A percentile compares a stretch with the other conserved stretches of the same genome.
Conservation (phyloP, 2,888 invertebrate genomes). For the Aplocera efformata region DNA sequence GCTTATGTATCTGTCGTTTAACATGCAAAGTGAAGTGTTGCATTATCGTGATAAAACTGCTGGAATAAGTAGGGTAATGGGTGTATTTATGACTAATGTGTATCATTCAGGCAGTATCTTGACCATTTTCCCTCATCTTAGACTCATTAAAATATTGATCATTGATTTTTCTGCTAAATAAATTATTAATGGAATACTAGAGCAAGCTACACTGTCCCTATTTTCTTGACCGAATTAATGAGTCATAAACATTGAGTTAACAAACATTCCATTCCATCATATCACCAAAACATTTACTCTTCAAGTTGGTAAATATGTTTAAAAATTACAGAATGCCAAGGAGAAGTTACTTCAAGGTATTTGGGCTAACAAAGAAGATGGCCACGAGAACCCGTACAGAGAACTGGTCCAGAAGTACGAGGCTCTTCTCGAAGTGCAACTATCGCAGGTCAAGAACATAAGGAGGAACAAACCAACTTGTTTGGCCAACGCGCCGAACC, state of each 20-base stretch:
- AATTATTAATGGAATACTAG: slow-evolving; percentile 3
- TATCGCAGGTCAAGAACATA: slow-evolving; percentile 80
- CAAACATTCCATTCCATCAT: slow-evolving; percentile 15
- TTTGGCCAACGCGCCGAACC: slow-evolving; percentile 49
- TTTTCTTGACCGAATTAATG: slow-evolving; percentile 12
- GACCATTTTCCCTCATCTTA: slow-evolving; percentile 9
- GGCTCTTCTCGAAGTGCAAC: slow-evolving; percentile 88
- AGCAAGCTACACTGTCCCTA: slow-evolving; percentile 7
- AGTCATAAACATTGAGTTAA: slow-evolving; percentile 18
- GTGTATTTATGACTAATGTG: slow-evolving; percentile 69
- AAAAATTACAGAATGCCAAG: slow-evolving; percentile 66
- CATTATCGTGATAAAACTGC: slow-evolving; percentile 24
- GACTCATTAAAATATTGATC: slow-evolving; percentile 10
- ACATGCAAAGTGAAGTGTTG: slow-evolving; percentile 28
- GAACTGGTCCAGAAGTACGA: slow-evolving; percentile 92
- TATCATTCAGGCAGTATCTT: slow-evolving; percentile 16
- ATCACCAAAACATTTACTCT: not conserved
- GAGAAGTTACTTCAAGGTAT: slow-evolving; percentile 75
- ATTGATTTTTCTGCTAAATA: slow-evolving; percentile 9
- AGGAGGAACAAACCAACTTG: slow-evolving; percentile 58
- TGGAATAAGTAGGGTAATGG: slow-evolving; percentile 56
- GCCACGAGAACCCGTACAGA: slow-evolving; percentile 85
- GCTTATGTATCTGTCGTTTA: slow-evolving; percentile 19
- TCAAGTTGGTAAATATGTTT: slow-evolving; percentile 15
- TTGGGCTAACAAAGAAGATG: slow-evolving; percentile 76